Evolutionary conservation across 2,797 vertebrate species (phyloP).

Genomic region (Balearica regulorum): DNA sequence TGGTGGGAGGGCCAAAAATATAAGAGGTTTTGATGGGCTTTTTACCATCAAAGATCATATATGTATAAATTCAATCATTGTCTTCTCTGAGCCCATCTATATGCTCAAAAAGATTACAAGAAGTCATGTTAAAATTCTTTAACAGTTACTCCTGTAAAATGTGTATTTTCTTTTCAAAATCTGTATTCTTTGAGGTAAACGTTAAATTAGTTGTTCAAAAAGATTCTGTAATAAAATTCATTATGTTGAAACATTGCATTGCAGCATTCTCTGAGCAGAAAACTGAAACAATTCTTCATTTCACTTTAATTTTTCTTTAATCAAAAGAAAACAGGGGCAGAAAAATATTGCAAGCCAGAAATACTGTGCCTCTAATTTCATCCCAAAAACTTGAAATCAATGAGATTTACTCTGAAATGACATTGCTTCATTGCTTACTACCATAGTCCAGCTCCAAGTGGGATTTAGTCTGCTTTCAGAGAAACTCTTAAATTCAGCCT

Average conservation of each 20-base stretch:
- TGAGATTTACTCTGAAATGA: not conserved
- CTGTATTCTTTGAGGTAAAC: not conserved
- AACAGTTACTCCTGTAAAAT: not conserved
- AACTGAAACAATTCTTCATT: not conserved
- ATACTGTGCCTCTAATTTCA: not conserved
- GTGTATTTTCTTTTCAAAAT: not conserved
- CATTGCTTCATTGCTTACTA: not conserved
- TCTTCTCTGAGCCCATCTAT: not conserved
- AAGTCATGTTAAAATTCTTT: not conserved
- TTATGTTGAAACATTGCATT: not conserved
- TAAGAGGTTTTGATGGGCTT: not conserved
- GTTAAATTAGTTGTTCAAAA: not conserved
- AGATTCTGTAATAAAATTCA: not conserved
- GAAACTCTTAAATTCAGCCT: not conserved
- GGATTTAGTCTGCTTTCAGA: not conserved
- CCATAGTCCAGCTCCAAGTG: not conserved
- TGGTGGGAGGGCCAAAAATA: not conserved
- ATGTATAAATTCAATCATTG: not conserved
- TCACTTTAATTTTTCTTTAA: not conserved
- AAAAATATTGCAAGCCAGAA: not conserved
- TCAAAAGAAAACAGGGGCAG: not conserved
- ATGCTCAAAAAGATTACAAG: not conserved
- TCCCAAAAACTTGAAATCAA: not conserved
- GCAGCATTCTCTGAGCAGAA: not conserved
- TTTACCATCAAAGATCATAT: not conserved